phyloP scores from a whole-genome alignment of 2,113 vertebrate genomes.

The Carlito syrichta region DNA sequence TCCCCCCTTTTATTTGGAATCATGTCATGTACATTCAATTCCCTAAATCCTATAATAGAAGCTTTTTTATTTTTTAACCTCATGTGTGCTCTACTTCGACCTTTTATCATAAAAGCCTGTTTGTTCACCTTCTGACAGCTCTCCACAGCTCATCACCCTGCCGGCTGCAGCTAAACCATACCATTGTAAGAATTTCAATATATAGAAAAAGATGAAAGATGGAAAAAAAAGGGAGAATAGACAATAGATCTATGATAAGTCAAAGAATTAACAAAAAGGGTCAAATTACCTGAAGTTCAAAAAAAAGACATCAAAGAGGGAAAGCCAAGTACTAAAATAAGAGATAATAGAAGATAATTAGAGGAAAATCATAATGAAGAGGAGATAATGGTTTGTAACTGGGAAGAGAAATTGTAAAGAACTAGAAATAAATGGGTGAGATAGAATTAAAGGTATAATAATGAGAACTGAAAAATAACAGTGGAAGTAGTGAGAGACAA shows the following conservation, averaged over 20 bases:
- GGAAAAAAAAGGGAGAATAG: slow-evolving; percentile 53
- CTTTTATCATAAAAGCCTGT: slow-evolving; percentile 67
- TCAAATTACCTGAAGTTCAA: slow-evolving; percentile 69
- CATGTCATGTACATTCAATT: slow-evolving; percentile 66
- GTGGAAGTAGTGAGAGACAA: slow-evolving; percentile 52
- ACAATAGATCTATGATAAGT: slow-evolving; percentile 66
- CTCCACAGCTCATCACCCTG: slow-evolving; percentile 54
- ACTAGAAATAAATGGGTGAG: slow-evolving; percentile 71
- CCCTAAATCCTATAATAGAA: slow-evolving; percentile 72
- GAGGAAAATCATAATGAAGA: slow-evolving; percentile 65
- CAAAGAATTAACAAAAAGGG: slow-evolving; percentile 71
- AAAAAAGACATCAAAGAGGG: slow-evolving; percentile 72
- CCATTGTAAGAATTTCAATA: slow-evolving; percentile 75
- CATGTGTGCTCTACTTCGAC: slow-evolving; percentile 24
- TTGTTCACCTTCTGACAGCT: slow-evolving; percentile 70
- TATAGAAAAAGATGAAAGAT: slow-evolving; percentile 75
- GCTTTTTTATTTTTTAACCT: slow-evolving; percentile 67
- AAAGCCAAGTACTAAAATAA: slow-evolving; percentile 77
- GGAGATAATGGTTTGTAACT: slow-evolving; percentile 71
- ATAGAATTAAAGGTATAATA: slow-evolving; percentile 74
- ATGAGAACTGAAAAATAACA: slow-evolving; percentile 73
- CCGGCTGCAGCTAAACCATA: slow-evolving; percentile 57
- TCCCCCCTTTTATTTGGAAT: slow-evolving; percentile 34
- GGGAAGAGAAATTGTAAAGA: slow-evolving; percentile 75
- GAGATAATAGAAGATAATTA: slow-evolving; percentile 69